phyloP scores from a whole-genome alignment of 2,888 invertebrate species.

The Eupithecia pulchellata region DNA sequence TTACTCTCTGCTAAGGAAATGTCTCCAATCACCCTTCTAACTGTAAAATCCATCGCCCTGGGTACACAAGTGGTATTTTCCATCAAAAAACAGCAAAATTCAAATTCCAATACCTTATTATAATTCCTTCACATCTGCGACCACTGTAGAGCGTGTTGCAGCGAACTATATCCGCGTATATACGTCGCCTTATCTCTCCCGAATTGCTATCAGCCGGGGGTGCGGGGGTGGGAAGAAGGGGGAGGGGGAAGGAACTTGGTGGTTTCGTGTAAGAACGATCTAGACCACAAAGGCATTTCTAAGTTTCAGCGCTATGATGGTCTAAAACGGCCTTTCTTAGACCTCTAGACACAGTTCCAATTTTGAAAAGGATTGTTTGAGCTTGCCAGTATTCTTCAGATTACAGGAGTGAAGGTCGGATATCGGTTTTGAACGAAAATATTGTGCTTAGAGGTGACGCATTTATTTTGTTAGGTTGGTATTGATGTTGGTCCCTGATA shows the following conservation, averaged over 20 bases:
- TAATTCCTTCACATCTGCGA: constrained; percentile 28
- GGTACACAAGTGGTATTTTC: background rate
- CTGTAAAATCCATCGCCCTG: background rate
- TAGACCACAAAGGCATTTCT: constrained; percentile 18
- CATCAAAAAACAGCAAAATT: background rate
- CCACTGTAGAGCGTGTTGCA: constrained; percentile 48
- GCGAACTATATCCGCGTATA: constrained; percentile 33
- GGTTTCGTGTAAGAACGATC: constrained; percentile 32
- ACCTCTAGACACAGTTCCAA: constrained; percentile 6
- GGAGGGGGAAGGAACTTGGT: constrained; percentile 24
- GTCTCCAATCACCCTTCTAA: background rate
- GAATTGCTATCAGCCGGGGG: constrained; percentile 52
- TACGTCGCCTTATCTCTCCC: constrained; percentile 58
- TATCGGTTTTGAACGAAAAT: background rate
- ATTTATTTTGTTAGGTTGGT: background rate
- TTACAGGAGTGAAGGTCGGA: background rate
- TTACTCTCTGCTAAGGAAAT: background rate
- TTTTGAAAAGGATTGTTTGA: constrained; percentile 4
- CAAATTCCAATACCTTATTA: background rate
- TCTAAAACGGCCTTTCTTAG: constrained; percentile 3
- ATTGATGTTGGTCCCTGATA: background rate
- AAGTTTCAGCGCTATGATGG: constrained; percentile 8
- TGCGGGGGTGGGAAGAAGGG: constrained; percentile 37
- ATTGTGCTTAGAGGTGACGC: background rate
- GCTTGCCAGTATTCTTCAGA: background rate